These are phyloP conservation scores for Lasioglossum lativentre DNA, from an alignment of 2,888 invertebrate species.

Conservation along the genomic window DNA sequence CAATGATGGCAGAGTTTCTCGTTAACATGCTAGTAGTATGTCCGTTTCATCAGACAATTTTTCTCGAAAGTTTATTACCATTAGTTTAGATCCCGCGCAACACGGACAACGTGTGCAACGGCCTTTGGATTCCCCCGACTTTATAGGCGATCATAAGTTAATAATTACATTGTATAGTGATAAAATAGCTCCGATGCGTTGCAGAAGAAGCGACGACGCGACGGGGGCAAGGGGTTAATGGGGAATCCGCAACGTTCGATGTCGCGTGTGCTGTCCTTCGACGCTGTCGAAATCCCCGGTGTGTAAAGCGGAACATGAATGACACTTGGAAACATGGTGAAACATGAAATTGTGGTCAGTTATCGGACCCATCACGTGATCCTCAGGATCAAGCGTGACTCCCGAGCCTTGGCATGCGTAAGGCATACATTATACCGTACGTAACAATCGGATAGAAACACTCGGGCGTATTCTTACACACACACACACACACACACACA, in stretches of 20 bases:
- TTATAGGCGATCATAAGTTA: neutral
- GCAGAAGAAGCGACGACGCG: neutral
- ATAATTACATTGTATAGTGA: neutral
- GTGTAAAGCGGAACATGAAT: slow-evolving; percentile 3
- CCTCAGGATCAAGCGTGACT: slow-evolving; percentile 64
- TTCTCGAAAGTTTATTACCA: neutral
- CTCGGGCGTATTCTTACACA: slow-evolving; percentile 50
- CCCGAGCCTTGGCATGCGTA: slow-evolving; percentile 78
- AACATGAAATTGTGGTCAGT: slow-evolving; percentile 20
- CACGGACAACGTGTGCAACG: no score
- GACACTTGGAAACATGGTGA: neutral
- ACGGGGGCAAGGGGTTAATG: neutral
- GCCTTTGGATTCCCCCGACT: neutral
- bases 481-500: slow-evolving; percentile 1
- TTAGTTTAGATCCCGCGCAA: neutral
- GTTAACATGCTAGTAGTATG: neutral
- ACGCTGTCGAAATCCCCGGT: neutral
- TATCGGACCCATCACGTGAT: slow-evolving; percentile 60
- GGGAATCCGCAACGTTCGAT: neutral
- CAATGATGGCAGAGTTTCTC: neutral
- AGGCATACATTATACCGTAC: slow-evolving; percentile 58
- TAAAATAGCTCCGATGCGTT: neutral
- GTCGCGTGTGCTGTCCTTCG: neutral
- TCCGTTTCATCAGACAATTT: neutral
- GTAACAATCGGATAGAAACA: slow-evolving; percentile 60